These are phyloP conservation scores for Philopotamus ludificatus DNA, from an alignment of 1,140 invertebrate genomes.

Conservation along the genomic window DNA sequence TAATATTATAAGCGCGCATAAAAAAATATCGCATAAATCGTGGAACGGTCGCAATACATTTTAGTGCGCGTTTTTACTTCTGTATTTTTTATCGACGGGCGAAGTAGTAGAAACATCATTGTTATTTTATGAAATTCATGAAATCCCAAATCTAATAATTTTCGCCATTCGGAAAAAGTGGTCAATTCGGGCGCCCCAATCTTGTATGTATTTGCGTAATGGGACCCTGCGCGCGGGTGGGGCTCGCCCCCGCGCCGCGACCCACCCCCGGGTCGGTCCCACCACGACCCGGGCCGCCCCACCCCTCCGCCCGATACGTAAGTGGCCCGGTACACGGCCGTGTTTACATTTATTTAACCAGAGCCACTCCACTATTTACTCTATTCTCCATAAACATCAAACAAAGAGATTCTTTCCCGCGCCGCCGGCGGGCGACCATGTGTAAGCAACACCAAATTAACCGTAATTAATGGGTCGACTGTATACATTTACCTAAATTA, in stretches of 20 bases:
- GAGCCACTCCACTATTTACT: not conserved
- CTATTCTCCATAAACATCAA: not conserved
- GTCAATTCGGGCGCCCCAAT: conserved; percentile 5
- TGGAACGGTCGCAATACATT: too few relatives aligned
- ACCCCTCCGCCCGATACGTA: not conserved
- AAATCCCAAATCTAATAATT: conserved; percentile 9
- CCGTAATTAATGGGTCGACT: too few relatives aligned
- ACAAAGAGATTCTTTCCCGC: too few relatives aligned
- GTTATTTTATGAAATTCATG: not conserved
- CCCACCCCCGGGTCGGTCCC: not conserved
- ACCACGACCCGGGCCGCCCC: not conserved
- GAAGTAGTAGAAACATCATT: too few relatives aligned
- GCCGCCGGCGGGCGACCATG: too few relatives aligned
- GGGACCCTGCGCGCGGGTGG: conserved; percentile 12
- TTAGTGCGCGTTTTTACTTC: too few relatives aligned
- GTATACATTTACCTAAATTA: too few relatives aligned
- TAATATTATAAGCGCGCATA: too few relatives aligned
- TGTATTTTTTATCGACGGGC: too few relatives aligned
- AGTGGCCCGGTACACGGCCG: not conserved
- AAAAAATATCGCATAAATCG: too few relatives aligned
- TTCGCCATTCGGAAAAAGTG: conserved; percentile 7
- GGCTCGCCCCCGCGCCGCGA: too few relatives aligned
- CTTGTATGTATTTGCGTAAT: conserved; percentile 24
- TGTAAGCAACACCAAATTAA: too few relatives aligned
- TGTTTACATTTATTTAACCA: not conserved